These are phyloP conservation scores for Cynocephalus volans DNA, from an alignment of 2,113 vertebrate genomes.

Conservation along the genomic window DNA sequence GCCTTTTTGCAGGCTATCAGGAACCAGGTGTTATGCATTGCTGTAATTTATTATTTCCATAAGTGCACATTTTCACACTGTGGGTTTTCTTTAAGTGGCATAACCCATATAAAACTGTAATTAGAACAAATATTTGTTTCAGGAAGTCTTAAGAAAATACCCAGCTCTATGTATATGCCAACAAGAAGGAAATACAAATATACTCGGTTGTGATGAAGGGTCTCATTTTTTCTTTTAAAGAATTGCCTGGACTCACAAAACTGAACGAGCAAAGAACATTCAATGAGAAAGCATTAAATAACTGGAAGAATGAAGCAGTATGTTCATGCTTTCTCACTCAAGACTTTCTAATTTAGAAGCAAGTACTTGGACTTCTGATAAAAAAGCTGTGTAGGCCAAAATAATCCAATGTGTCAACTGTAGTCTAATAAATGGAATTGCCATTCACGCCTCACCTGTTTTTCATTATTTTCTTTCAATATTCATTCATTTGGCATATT, in stretches of 20 bases:
- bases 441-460: neutral
- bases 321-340: constrained; percentile 13
- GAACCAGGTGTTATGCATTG: constrained; percentile 54
- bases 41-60: constrained; percentile 56
- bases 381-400: constrained; percentile 31
- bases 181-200: constrained; percentile 47
- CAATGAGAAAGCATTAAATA: neutral
- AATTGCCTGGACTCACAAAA: constrained; percentile 18
- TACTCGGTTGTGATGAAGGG: neutral
- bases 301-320: neutral
- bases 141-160: constrained; percentile 68
- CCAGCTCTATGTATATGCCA: neutral
- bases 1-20: neutral
- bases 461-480: neutral
- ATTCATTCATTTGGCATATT: constrained; percentile 50
- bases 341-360: constrained; percentile 38
- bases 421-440: neutral
- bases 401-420: neutral
- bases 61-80: constrained; percentile 47
- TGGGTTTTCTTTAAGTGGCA: constrained; percentile 60
- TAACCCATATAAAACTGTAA: constrained; percentile 68
- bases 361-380: constrained; percentile 25
- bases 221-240: constrained; percentile 56
- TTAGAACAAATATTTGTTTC: constrained; percentile 72
- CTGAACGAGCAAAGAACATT: neutral